Base-by-base conservation (phyloP, 1,140 invertebrate genomes). In the Penaeus japonicus region DNA sequence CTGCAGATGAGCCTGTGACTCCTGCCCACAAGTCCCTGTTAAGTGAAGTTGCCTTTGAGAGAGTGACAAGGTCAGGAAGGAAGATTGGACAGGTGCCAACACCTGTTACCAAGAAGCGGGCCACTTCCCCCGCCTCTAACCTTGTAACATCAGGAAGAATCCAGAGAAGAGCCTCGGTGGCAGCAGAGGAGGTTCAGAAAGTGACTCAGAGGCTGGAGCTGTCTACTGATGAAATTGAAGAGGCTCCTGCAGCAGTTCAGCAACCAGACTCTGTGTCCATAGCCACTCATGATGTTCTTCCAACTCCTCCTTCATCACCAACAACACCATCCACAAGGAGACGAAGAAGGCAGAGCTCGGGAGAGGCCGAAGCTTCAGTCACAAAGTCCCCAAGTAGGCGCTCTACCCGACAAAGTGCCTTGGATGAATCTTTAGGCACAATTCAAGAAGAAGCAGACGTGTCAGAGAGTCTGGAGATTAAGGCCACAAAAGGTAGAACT, bases 31-130 rank as follows among this genome's bases (percentile, higher is more conserved):
- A 47, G n/a, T 27, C 47, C n/a, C 39, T 70, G 22, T 22, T 53
- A 53, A 24, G 54, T 18, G 54, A 84, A 27, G n/a, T 82, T 32
- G 53, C 57, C 24, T 65, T 65, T 53, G 65, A 84, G 10, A 75
- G 4, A 17, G 47, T 87, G 15, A 80, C 85, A 22, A 65, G 85
- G 24, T 87, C 85, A 22, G 85, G 85, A 30, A 80, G 85, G 18
- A 87, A 87, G 77, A 30, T 87, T 10, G 57, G 22, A 24, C 85
- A 81, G 20, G 85, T 87, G 7, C 85, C 77, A 53, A 65, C 57
- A 24, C 85, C 85, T 2, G 30, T 70, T 10, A 81, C 77, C 18
- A 79, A 65, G 54, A 80, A 77, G 17, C 62, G 27, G 54, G 27
- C 73, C 30, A 59, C 77, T 27, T 30, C 77, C 12, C 22, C 55